Evolutionary conservation across 2,888 invertebrate genomes (phyloP).

Genomic region (Tortrix viridana): DNA sequence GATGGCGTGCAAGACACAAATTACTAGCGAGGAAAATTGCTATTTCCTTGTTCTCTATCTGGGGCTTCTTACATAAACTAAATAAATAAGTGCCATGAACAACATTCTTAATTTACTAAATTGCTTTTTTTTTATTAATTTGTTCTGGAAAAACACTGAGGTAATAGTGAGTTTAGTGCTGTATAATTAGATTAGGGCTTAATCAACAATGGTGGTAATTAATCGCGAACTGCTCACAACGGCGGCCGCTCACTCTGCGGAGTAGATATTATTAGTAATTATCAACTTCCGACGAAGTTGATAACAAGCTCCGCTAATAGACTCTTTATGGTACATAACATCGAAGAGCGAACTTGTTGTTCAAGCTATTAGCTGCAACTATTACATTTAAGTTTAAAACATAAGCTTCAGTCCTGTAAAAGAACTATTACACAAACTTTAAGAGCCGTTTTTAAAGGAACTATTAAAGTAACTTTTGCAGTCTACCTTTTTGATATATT

Average conservation of each 20-base stretch:
- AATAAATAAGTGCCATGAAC: slow-evolving; percentile 23
- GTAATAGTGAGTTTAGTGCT: neutral
- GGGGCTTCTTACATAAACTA: slow-evolving; percentile 58
- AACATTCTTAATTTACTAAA: slow-evolving; percentile 1
- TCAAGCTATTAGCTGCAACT: slow-evolving; percentile 24
- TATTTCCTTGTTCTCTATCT: slow-evolving; percentile 73
- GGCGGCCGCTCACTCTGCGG: slow-evolving; percentile 18
- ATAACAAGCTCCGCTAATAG: slow-evolving; percentile 34
- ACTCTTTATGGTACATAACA: slow-evolving; percentile 35
- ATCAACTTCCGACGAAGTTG: slow-evolving; percentile 33
- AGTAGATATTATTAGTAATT: slow-evolving; percentile 30
- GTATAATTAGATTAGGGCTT: neutral
- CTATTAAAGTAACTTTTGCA: slow-evolving; percentile 54
- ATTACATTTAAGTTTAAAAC: slow-evolving; percentile 30
- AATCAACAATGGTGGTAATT: slow-evolving; percentile 12
- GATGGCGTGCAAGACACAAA: slow-evolving; percentile 76
- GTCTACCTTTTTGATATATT: slow-evolving; percentile 65
- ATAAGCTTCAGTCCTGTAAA: slow-evolving; percentile 26
- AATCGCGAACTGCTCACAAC: slow-evolving; percentile 7
- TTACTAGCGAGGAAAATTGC: slow-evolving; percentile 74
- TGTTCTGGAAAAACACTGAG: too few relatives aligned
- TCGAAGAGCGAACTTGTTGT: slow-evolving; percentile 26
- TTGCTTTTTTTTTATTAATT: neutral
- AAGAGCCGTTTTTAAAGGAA: slow-evolving; percentile 40
- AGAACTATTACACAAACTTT: slow-evolving; percentile 41